Conservation (phyloP, 1,140 invertebrate species). For the Temnothorax nylanderi region DNA sequence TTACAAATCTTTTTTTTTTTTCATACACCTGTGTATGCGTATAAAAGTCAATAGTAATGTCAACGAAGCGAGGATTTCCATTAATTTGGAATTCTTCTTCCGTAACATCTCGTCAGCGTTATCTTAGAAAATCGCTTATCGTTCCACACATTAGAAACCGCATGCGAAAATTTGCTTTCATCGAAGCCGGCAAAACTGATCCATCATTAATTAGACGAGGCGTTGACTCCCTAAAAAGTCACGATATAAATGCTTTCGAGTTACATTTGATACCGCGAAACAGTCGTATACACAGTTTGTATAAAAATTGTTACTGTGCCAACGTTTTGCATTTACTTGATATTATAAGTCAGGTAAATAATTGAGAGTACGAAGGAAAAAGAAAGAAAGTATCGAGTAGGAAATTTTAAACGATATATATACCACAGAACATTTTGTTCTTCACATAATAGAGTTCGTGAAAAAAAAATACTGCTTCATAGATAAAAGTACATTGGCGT, state of each 20-base stretch:
- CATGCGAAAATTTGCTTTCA: constrained; percentile 6
- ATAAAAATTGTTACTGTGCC: constrained; percentile 44
- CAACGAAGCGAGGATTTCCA: not conserved
- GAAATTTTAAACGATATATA: constrained; percentile 43
- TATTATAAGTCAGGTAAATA: not conserved
- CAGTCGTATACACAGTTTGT: constrained; percentile 28
- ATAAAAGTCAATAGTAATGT: not conserved
- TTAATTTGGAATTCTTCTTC: not conserved
- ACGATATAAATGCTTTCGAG: constrained; percentile 6
- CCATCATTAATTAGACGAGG: constrained; percentile 29
- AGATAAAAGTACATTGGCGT: constrained; percentile 48
- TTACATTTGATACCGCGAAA: constrained; percentile 41
- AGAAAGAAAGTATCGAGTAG: constrained; percentile 32
- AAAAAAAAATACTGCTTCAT: constrained; percentile 44
- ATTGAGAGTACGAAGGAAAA: not conserved
- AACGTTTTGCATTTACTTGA: constrained; percentile 39
- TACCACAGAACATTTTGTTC: constrained; percentile 49
- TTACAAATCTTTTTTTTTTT: constrained; percentile 8
- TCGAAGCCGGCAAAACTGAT: not conserved
- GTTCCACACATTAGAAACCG: not conserved
- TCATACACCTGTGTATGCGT: not conserved
- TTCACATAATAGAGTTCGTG: constrained; percentile 34
- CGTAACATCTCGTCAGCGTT: not conserved
- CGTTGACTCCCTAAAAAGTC: not conserved
- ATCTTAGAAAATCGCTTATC: constrained; percentile 10